Percentiles rank a stretch among this genome's conserved stretches.
These are phyloP conservation scores for Sarcophaga carnaria DNA, from an alignment of 2,888 invertebrate species.

Conservation along the genomic window DNA sequence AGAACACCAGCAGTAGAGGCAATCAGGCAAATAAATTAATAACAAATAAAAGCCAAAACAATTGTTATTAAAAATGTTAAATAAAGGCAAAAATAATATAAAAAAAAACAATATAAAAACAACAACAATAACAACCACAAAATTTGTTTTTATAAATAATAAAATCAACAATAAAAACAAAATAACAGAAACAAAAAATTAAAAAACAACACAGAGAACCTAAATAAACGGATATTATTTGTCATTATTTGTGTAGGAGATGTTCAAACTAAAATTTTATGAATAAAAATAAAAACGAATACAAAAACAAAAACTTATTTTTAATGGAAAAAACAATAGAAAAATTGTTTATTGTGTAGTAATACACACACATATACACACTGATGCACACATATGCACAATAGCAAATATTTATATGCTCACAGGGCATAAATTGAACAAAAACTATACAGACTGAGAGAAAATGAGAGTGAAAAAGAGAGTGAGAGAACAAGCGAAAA, in stretches of 20 bases:
- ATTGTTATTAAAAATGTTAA: constrained; percentile 18
- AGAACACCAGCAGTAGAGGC: background rate
- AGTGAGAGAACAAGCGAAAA: too few relatives aligned
- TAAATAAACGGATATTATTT: constrained; percentile 58
- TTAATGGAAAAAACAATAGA: constrained; percentile 39
- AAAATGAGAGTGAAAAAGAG: too few relatives aligned
- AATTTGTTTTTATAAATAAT: background rate
- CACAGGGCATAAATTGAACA: background rate
- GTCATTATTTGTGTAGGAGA: constrained; percentile 39
- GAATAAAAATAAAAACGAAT: too few relatives aligned
- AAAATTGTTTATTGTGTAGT: constrained; percentile 5
- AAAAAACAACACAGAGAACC: constrained; percentile 1
- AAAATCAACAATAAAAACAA: constrained; percentile 16
- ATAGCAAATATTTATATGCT: background rate
- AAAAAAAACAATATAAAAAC: too few relatives aligned
- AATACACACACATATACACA: background rate
- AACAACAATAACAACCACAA: too few relatives aligned
- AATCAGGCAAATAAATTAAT: constrained; percentile 49
- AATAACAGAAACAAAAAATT: background rate
- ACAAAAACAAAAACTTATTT: constrained; percentile 28
- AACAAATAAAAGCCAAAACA: constrained; percentile 18
- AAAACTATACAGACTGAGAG: too few relatives aligned
- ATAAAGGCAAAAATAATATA: background rate
- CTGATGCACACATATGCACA: background rate
- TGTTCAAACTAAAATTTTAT: constrained; percentile 17